Evolutionary conservation across 2,113 vertebrate genomes (phyloP).

Genomic region (Gymnogyps californianus): DNA sequence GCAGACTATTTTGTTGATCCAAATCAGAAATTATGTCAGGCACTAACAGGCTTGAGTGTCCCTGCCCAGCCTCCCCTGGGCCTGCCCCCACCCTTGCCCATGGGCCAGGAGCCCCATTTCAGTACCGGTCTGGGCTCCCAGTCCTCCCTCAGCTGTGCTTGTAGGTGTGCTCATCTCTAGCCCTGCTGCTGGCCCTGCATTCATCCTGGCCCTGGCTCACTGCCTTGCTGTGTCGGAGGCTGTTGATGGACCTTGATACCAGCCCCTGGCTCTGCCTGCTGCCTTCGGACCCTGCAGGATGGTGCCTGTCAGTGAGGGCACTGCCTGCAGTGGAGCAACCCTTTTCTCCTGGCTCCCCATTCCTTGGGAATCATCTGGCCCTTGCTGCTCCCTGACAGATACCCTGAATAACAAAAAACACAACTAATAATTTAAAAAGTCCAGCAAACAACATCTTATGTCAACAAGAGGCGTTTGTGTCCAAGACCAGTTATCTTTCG

Average conservation of each 20-base stretch:
- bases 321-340: not conserved
- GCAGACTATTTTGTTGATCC: not conserved
- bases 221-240: not conserved
- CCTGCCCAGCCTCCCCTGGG: not conserved
- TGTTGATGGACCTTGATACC: not conserved
- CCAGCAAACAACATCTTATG: not conserved
- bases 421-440: not conserved
- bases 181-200: not conserved
- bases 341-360: not conserved
- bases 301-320: not conserved
- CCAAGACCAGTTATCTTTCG: not conserved
- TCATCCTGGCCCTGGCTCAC: not conserved
- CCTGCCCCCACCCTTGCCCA: not conserved
- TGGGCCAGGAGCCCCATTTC: not conserved
- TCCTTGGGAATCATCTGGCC: not conserved
- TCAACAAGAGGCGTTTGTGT: not conserved
- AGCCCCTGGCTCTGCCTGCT: not conserved
- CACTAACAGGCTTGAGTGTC: not conserved
- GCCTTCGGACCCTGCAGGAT: not conserved
- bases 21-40: not conserved
- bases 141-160: not conserved
- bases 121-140: not conserved
- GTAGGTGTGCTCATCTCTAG: not conserved
- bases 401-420: not conserved
- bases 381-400: not conserved